Percentiles rank a stretch among this genome's conserved stretches.
Evolutionary conservation across 1,140 invertebrate genomes (phyloP).

Genomic region (Neuroterus valhalla): DNA sequence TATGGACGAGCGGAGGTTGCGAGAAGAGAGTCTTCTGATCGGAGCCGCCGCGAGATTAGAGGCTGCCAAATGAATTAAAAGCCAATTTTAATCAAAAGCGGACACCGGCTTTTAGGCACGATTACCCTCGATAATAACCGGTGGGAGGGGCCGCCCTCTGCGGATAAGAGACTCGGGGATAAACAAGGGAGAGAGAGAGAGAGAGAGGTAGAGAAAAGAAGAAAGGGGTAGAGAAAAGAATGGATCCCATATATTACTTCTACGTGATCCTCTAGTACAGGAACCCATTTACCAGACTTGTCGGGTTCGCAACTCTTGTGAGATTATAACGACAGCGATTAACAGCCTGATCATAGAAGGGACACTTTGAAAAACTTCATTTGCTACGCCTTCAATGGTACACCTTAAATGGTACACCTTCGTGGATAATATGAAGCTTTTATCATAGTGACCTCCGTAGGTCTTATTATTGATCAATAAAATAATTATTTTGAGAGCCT

Average conservation of each 20-base stretch:
- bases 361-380: neutral
- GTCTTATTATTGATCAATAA: too few species aligned
- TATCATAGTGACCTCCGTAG: too few species aligned
- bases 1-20: conserved; percentile 48
- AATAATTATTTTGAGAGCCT: conserved; percentile 49
- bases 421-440: too few species aligned
- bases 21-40: conserved; percentile 53
- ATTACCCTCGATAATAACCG: conserved; percentile 73
- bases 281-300: conserved; percentile 55
- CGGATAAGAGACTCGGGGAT: conserved; percentile 40
- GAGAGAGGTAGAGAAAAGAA: conserved; percentile 5
- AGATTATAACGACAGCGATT: neutral
- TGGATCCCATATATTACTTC: conserved; percentile 65
- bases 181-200: conserved; percentile 37
- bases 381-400: too few species aligned
- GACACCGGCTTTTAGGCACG: conserved; percentile 72
- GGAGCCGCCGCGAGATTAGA: conserved; percentile 67
- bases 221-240: conserved; percentile 43
- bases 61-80: conserved; percentile 74
- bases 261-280: conserved; percentile 60
- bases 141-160: conserved; percentile 62
- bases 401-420: too few species aligned
- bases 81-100: conserved; percentile 74
- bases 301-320: conserved; percentile 54
- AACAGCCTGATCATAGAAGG: neutral